phyloP scores from a whole-genome alignment of 2,113 vertebrate species.

The Oryzias woworae region DNA sequence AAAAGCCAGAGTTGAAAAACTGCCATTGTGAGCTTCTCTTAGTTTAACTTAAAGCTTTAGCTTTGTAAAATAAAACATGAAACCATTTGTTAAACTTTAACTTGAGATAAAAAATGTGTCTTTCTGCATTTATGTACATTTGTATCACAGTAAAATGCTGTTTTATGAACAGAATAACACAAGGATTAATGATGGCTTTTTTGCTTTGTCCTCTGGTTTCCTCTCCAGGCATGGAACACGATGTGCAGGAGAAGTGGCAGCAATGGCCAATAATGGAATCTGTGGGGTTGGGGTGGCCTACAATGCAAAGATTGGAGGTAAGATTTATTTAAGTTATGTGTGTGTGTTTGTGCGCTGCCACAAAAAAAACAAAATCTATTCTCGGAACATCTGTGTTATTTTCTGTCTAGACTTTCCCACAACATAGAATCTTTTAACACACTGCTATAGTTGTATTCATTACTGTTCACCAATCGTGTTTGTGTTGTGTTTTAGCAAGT shows the following conservation, averaged over 20 bases:
- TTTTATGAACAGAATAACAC: constrained; percentile 20
- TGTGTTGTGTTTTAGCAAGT: too few species aligned
- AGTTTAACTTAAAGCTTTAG: too few species aligned
- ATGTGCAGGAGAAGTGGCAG: constrained; percentile 95
- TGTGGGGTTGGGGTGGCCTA: constrained; percentile 96
- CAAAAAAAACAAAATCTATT: constrained; percentile 24
- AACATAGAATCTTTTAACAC: constrained; percentile 29
- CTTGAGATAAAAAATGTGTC: constrained; percentile 4
- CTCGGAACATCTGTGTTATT: constrained; percentile 20
- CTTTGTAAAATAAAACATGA: too few species aligned
- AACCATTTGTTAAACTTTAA: too few species aligned
- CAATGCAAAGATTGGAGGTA: constrained; percentile 95
- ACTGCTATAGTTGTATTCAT: constrained; percentile 11
- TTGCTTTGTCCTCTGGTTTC: constrained; percentile 16
- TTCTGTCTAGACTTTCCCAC: constrained; percentile 29
- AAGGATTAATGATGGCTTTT: constrained; percentile 8
- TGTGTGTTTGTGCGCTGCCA: neutral
- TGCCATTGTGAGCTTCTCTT: constrained; percentile 46
- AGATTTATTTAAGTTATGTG: too few species aligned
- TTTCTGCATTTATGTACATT: constrained; percentile 10
- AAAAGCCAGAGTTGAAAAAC: constrained; percentile 37
- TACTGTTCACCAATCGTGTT: too few species aligned
- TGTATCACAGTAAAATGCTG: constrained; percentile 7
- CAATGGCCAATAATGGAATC: constrained; percentile 91
- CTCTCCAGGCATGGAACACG: constrained; percentile 88